A percentile compares a stretch with the other conserved stretches of the same genome.
phyloP scores from a whole-genome alignment of 1,140 invertebrate genomes.

The Linepithema humile region DNA sequence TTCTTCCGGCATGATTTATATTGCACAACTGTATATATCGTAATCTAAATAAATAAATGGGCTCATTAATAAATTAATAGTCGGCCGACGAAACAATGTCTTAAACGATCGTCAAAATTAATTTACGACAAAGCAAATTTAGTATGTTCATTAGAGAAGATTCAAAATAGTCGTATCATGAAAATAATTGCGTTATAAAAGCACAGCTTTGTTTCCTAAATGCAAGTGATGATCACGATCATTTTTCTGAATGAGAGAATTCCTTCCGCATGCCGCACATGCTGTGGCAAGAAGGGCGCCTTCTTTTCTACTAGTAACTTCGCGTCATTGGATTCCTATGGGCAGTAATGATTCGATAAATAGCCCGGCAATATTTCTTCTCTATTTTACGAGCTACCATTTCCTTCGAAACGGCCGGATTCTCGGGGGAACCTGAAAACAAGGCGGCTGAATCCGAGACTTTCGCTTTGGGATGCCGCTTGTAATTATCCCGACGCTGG shows the following conservation, averaged over 20 bases:
- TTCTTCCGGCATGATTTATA: not conserved
- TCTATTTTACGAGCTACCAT: constrained; percentile 37
- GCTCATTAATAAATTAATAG: not conserved
- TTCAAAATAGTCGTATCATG: not conserved
- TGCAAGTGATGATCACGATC: constrained; percentile 3
- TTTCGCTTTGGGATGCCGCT: constrained; percentile 43
- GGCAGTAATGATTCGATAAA: constrained; percentile 72
- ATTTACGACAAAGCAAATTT: not conserved
- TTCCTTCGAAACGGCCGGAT: constrained; percentile 6
- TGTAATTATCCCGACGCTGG: constrained; percentile 60
- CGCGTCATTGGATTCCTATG: constrained; percentile 63
- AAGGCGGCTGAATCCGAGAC: constrained; percentile 31
- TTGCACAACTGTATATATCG: not conserved
- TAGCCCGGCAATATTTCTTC: constrained; percentile 61
- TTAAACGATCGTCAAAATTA: not conserved
- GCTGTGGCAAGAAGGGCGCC: not conserved
- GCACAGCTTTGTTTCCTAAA: constrained; percentile 14
- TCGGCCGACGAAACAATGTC: not conserved
- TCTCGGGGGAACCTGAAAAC: constrained; percentile 27
- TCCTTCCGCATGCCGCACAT: constrained; percentile 41
- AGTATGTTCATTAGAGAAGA: not conserved
- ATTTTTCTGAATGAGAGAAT: constrained; percentile 40
- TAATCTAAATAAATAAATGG: constrained; percentile 23
- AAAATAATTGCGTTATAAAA: constrained; percentile 29
- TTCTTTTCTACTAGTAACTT: constrained; percentile 31